phyloP scores from a whole-genome alignment of 2,113 vertebrate species.

The Oreamnos americanus region DNA sequence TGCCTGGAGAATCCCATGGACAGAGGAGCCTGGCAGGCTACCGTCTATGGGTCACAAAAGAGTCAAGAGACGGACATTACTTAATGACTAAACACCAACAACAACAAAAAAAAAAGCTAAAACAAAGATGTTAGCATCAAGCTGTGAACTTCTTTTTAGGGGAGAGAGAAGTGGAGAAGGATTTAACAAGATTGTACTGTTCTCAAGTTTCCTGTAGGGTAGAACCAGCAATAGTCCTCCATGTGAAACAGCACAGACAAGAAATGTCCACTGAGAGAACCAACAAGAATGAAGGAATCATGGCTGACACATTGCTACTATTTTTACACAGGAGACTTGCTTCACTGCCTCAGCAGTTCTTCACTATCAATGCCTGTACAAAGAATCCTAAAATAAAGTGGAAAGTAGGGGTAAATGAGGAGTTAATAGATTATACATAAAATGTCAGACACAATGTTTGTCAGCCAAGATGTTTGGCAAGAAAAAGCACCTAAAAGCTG shows the following conservation, averaged over 20 bases:
- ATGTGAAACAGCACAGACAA: too few relatives aligned
- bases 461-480: not conserved
- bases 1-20: not conserved
- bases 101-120: not conserved
- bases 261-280: not conserved
- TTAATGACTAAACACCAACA: not conserved
- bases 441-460: not conserved
- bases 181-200: not conserved
- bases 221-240: not conserved
- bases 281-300: not conserved
- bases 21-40: not conserved
- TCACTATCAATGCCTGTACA: not conserved
- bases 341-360: not conserved
- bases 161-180: not conserved
- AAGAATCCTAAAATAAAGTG: not conserved
- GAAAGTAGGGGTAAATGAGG: not conserved
- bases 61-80: not conserved
- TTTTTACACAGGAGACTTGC: not conserved
- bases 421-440: not conserved
- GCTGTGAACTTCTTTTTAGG: not conserved
- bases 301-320: not conserved
- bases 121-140: not conserved
- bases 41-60: not conserved
- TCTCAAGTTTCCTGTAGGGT: not conserved
- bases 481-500: not conserved